These are phyloP conservation scores for Megaustenia siamemsis DNA, from an alignment of 2,888 invertebrate genomes.

Conservation along the genomic window DNA sequence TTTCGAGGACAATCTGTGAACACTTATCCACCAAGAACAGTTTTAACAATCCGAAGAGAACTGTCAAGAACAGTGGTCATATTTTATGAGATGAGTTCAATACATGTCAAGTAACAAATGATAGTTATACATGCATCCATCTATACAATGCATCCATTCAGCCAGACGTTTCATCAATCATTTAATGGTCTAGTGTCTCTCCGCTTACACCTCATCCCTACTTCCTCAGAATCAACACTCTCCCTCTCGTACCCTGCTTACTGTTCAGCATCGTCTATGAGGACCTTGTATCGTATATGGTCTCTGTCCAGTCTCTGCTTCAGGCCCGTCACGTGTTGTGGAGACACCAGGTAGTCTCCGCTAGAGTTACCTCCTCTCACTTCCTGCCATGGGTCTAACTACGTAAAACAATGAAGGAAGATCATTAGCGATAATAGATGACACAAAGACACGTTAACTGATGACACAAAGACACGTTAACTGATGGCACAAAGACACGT, in stretches of 20 bases:
- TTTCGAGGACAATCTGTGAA: too few relatives aligned
- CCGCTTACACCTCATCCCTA: too few relatives aligned
- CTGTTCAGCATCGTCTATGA: conserved; percentile 43
- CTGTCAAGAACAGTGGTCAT: too few relatives aligned
- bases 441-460: background rate
- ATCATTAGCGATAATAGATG: background rate
- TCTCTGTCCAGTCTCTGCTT: background rate
- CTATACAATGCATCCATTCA: too few relatives aligned
- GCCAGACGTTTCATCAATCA: too few relatives aligned
- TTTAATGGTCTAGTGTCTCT: too few relatives aligned
- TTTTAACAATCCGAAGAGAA: too few relatives aligned
- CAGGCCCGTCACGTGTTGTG: background rate
- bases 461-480: background rate
- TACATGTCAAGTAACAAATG: too few relatives aligned
- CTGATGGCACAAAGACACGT: background rate
- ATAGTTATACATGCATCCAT: too few relatives aligned
- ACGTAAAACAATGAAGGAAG: background rate
- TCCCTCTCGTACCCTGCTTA: background rate
- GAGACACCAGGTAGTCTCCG: conserved; percentile 17
- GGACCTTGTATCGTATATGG: conserved; percentile 20
- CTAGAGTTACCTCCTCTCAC: background rate
- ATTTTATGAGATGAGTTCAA: too few relatives aligned
- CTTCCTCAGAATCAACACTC: too few relatives aligned
- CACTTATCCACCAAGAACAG: too few relatives aligned
- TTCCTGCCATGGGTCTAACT: conserved; percentile 34